A percentile compares a stretch with the other conserved stretches of the same genome.
Conservation (phyloP, 2,797 vertebrate genomes). For the Prunella strophiata region DNA sequence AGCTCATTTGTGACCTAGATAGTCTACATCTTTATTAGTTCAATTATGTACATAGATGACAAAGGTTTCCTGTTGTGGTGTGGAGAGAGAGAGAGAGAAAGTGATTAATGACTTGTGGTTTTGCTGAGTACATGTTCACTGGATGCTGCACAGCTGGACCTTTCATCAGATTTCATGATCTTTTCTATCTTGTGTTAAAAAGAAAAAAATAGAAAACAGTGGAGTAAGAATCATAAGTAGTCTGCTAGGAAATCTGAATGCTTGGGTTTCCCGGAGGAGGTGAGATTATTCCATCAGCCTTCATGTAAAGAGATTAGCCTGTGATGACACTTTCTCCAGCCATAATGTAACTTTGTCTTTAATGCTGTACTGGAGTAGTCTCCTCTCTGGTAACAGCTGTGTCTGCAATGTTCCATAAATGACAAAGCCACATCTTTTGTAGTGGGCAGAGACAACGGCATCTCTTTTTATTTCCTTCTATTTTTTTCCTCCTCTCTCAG, state of each 20-base stretch:
- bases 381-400: background rate
- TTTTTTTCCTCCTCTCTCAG: background rate
- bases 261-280: background rate
- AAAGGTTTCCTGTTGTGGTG: background rate
- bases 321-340: background rate
- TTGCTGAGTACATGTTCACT: background rate
- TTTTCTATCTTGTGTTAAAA: background rate
- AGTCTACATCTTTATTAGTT: background rate
- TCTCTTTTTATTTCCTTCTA: background rate
- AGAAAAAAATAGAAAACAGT: background rate
- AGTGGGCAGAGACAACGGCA: background rate
- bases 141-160: conserved; percentile 28
- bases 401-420: background rate
- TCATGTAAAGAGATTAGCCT: background rate
- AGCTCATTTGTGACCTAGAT: conserved; percentile 7
- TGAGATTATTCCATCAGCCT: background rate
- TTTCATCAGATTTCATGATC: conserved; percentile 7
- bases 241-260: background rate
- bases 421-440: background rate
- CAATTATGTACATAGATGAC: background rate
- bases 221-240: background rate
- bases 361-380: background rate
- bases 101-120: conserved; percentile 3
- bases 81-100: background rate
- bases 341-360: background rate